Conservation (phyloP, 2,888 invertebrate species). For the Campoplex capitator region DNA sequence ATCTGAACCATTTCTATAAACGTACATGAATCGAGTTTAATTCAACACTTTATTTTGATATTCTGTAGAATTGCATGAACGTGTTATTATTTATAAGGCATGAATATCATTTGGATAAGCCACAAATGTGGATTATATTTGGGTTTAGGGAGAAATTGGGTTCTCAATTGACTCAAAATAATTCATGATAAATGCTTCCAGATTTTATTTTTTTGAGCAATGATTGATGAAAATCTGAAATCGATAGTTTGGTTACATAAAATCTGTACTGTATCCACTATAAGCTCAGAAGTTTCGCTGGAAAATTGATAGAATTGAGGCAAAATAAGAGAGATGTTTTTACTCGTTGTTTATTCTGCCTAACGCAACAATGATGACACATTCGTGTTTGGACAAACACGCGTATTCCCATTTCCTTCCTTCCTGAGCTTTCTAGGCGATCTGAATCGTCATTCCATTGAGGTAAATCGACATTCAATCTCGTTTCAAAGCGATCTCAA, state of each 20-base stretch:
- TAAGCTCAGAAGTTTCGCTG: background rate
- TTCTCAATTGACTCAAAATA: background rate
- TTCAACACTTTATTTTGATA: too few species aligned
- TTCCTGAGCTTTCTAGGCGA: background rate
- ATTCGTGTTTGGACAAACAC: background rate
- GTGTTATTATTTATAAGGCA: background rate
- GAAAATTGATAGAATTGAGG: too few species aligned
- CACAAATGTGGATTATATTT: background rate
- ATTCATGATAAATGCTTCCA: background rate
- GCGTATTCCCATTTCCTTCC: background rate
- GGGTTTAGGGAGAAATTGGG: background rate
- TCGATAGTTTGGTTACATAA: background rate
- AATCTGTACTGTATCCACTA: background rate
- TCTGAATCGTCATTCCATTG: constrained; percentile 11
- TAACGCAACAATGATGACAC: background rate
- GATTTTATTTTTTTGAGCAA: background rate
- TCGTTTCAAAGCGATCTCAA: constrained; percentile 45
- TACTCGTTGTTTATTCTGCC: background rate
- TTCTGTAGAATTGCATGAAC: background rate
- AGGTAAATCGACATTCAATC: constrained; percentile 60
- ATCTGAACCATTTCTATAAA: too few species aligned
- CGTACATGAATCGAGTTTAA: too few species aligned
- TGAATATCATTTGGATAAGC: background rate
- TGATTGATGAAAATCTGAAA: background rate
- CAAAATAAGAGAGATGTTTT: too few species aligned